A percentile compares a stretch with the other conserved stretches of the same genome.
Evolutionary conservation across 1,140 invertebrate species (phyloP).

Genomic region (Panagrolaimus sp.): DNA sequence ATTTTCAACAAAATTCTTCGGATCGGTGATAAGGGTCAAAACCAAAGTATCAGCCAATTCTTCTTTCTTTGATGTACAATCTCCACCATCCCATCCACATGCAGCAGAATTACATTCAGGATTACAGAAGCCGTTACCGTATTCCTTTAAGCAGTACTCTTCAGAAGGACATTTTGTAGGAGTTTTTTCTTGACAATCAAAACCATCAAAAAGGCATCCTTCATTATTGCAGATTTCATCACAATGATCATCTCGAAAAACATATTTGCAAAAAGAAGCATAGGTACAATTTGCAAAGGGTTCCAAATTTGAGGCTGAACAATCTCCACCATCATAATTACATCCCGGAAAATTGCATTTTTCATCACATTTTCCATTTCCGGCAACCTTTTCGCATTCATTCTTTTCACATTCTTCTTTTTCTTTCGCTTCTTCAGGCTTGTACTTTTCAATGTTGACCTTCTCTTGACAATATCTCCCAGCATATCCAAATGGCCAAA

Average conservation of each 20-base stretch:
- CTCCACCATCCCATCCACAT: slow-evolving; percentile 46
- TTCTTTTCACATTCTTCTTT: slow-evolving; percentile 26
- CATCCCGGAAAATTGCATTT: slow-evolving; percentile 82
- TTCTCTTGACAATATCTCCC: slow-evolving; percentile 71
- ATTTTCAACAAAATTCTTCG: not conserved
- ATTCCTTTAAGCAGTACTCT: slow-evolving; percentile 35
- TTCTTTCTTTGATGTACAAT: not conserved
- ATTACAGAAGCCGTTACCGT: slow-evolving; percentile 46
- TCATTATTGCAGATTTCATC: slow-evolving; percentile 80
- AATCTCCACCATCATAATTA: slow-evolving; percentile 90
- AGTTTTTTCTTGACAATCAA: slow-evolving; percentile 68
- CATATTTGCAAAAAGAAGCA: slow-evolving; percentile 77
- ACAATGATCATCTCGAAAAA: slow-evolving; percentile 79
- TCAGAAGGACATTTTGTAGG: slow-evolving; percentile 33
- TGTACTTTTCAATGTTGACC: slow-evolving; percentile 43
- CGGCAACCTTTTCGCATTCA: slow-evolving; percentile 32
- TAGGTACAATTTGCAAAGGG: slow-evolving; percentile 88
- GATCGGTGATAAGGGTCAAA: slow-evolving; percentile 1
- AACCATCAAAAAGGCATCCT: slow-evolving; percentile 84
- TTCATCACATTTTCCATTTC: slow-evolving; percentile 40
- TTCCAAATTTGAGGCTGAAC: slow-evolving; percentile 78
- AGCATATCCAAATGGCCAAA: slow-evolving; percentile 67
- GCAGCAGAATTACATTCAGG: slow-evolving; percentile 40
- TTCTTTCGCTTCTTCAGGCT: slow-evolving; percentile 31
- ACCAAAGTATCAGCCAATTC: not conserved